These are phyloP conservation scores for Scomber japonicus DNA, from an alignment of 2,113 vertebrate genomes.

Conservation along the genomic window DNA sequence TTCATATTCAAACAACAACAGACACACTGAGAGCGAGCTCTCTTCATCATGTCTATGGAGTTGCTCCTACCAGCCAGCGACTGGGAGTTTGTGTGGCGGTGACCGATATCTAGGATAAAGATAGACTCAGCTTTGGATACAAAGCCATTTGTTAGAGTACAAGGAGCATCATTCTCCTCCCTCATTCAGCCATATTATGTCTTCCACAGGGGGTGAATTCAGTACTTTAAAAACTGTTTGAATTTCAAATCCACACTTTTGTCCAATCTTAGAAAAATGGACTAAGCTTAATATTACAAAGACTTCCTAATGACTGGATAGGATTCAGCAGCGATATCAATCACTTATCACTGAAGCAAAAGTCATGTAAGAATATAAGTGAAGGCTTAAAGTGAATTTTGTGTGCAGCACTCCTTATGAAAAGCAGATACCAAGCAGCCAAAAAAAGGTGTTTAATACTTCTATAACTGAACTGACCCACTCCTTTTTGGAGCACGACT, in stretches of 20 bases:
- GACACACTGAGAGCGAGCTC: constrained; percentile 46
- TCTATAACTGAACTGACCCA: constrained; percentile 54
- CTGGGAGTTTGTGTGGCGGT: constrained; percentile 31
- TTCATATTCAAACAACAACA: constrained; percentile 56
- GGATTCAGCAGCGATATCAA: not conserved
- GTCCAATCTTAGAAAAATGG: constrained; percentile 28
- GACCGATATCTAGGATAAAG: constrained; percentile 52
- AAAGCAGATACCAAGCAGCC: constrained; percentile 15
- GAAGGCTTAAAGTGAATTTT: constrained; percentile 12
- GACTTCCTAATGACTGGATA: constrained; percentile 1
- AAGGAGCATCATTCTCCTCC: constrained; percentile 50
- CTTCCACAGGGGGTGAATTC: constrained; percentile 37
- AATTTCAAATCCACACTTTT: constrained; percentile 38
- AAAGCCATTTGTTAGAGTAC: constrained; percentile 48
- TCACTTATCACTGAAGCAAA: not conserved
- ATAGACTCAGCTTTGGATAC: constrained; percentile 43
- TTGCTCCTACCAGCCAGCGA: constrained; percentile 22
- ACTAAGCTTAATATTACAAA: constrained; percentile 7
- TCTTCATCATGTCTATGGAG: constrained; percentile 38
- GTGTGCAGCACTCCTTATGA: constrained; percentile 32
- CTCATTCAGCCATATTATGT: constrained; percentile 25
- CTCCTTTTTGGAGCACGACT: constrained; percentile 61
- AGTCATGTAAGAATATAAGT: not conserved
- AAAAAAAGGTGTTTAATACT: constrained; percentile 53
- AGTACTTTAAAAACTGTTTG: constrained; percentile 33